These are phyloP conservation scores for Troglohyphantes excavatus DNA, from an alignment of 2,888 invertebrate genomes.

Conservation along the genomic window DNA sequence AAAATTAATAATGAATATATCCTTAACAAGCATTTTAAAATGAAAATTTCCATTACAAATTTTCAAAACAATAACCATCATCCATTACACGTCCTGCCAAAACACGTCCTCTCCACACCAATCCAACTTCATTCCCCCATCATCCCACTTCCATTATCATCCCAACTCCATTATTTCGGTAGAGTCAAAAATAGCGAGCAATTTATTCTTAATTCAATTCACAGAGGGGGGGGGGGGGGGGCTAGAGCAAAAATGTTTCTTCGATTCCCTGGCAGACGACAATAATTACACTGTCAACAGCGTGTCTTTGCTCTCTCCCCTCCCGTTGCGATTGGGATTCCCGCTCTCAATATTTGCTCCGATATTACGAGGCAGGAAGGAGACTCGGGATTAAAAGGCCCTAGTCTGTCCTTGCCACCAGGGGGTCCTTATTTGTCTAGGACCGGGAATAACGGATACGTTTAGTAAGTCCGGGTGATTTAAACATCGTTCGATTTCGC, in stretches of 20 bases:
- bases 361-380: slow-evolving; percentile 65
- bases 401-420: slow-evolving; percentile 24
- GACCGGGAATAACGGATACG: slow-evolving; percentile 76
- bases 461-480: slow-evolving; percentile 78
- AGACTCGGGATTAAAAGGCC: slow-evolving; percentile 61
- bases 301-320: slow-evolving; percentile 72
- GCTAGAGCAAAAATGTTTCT: slow-evolving; percentile 65
- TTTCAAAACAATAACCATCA: too few relatives aligned
- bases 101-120: too few relatives aligned
- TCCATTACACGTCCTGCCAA: too few relatives aligned
- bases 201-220: slow-evolving; percentile 77
- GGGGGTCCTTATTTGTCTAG: slow-evolving; percentile 64
- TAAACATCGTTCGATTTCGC: slow-evolving; percentile 76
- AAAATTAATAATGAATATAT: too few relatives aligned
- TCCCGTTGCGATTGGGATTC: slow-evolving; percentile 56
- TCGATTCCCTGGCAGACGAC: slow-evolving; percentile 66
- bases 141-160: slow-evolving; percentile 1
- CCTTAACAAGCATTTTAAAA: too few relatives aligned
- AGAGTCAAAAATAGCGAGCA: slow-evolving; percentile 46
- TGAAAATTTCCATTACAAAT: too few relatives aligned
- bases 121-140: background rate
- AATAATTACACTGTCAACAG: slow-evolving; percentile 78
- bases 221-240: background rate
- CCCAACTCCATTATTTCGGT: slow-evolving; percentile 33
- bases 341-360: slow-evolving; percentile 69